A percentile compares a stretch with the other conserved stretches of the same genome.
Evolutionary conservation across 2,888 invertebrate species (phyloP).

Genomic region (Drosophila recens): DNA sequence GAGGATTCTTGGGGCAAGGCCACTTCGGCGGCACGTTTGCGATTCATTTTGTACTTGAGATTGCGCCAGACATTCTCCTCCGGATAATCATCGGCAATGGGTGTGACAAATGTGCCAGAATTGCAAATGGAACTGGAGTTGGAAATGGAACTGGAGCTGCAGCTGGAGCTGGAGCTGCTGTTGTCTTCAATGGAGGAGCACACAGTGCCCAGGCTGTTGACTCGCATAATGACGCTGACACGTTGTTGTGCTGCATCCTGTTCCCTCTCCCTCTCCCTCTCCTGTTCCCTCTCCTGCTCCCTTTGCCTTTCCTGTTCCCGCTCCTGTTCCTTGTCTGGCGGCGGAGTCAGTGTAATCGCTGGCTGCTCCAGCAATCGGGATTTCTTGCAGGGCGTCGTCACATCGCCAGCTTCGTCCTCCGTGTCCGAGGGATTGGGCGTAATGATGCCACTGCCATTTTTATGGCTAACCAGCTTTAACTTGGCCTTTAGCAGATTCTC

Average conservation of each 20-base stretch:
- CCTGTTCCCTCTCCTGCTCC: conserved; percentile 85
- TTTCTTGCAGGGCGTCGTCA: conserved; percentile 85
- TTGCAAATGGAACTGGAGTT: conserved; percentile 39
- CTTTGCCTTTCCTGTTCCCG: conserved; percentile 67
- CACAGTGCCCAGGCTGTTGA: conserved; percentile 91
- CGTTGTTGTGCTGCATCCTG: conserved; percentile 81
- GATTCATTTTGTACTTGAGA: conserved; percentile 85
- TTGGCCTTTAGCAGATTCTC: conserved; percentile 80
- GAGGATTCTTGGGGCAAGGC: conserved; percentile 30
- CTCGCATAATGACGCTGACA: conserved; percentile 94
- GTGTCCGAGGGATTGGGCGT: conserved; percentile 95
- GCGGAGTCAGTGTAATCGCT: conserved; percentile 80
- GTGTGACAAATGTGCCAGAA: conserved; percentile 32
- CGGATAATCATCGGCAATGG: conserved; percentile 76
- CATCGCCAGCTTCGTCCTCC: conserved; percentile 89
- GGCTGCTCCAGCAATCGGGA: conserved; percentile 76
- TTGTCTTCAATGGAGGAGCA: conserved; percentile 84
- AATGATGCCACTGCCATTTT: conserved; percentile 84
- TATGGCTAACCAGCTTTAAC: conserved; percentile 72
- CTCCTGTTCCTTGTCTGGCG: conserved; percentile 77
- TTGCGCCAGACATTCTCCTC: conserved; percentile 84
- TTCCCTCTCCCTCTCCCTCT: conserved; percentile 62
- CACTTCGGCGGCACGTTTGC: conserved; percentile 74
- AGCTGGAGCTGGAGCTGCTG: conserved; percentile 79
- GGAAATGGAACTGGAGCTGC: conserved; percentile 58